These are phyloP conservation scores for Parauchenoglanis ngamensis DNA, from an alignment of 2,797 vertebrate genomes.

Conservation along the genomic window DNA sequence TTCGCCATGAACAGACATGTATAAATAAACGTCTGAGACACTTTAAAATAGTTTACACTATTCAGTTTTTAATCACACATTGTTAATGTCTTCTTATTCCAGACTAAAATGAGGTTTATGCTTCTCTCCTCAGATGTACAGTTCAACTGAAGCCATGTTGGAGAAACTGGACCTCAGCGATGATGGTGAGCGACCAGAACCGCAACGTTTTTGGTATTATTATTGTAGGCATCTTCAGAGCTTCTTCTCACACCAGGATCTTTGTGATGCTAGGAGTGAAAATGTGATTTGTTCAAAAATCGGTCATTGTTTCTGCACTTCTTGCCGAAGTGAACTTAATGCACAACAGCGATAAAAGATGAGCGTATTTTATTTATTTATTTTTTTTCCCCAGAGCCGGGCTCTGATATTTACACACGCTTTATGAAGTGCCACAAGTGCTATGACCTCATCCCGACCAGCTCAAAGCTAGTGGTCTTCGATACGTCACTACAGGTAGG, in stretches of 20 bases:
- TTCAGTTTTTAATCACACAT: not conserved
- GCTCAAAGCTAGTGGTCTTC: constrained; percentile 97
- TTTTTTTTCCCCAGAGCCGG: constrained; percentile 79
- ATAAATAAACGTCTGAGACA: not conserved
- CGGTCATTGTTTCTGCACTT: too few relatives aligned
- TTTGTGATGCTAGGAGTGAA: too few relatives aligned
- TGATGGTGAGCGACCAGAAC: constrained; percentile 68
- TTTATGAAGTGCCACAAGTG: constrained; percentile 99
- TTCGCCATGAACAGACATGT: not conserved
- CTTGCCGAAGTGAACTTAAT: not conserved
- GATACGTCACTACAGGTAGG: constrained; percentile 93
- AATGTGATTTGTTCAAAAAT: too few relatives aligned
- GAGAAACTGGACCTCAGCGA: constrained; percentile 81
- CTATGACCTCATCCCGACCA: constrained; percentile 98
- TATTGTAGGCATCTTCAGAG: not conserved
- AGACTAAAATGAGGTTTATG: not conserved
- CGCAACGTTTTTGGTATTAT: not conserved
- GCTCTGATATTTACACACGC: constrained; percentile 94
- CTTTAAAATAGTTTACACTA: not conserved
- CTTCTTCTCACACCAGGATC: too few relatives aligned
- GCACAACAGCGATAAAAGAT: not conserved
- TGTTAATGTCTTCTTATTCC: not conserved
- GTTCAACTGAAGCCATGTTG: constrained; percentile 79
- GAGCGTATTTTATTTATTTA: too few relatives aligned
- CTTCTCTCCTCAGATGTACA: constrained; percentile 65